Evolutionary conservation across 2,797 vertebrate species (phyloP).

Genomic region (Chrosomus eos): DNA sequence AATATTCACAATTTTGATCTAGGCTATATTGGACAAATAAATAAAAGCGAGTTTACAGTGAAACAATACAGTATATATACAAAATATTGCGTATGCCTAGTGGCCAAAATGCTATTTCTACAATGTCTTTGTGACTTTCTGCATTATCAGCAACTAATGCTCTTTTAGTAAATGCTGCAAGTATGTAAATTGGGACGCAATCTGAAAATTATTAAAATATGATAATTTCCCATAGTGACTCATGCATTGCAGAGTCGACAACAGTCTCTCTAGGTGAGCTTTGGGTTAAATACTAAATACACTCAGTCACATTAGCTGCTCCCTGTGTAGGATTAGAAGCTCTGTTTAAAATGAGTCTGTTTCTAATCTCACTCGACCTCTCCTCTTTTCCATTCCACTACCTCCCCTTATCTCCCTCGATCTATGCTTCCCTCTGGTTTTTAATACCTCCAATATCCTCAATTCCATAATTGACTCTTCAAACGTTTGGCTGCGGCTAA

Average conservation of each 20-base stretch:
- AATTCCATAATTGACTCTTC: slow-evolving; percentile 40
- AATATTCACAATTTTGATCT: background rate
- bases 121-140: background rate
- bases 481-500: slow-evolving; percentile 20
- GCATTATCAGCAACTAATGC: background rate
- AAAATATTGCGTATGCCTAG: too few relatives aligned
- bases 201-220: background rate
- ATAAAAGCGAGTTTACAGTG: too few relatives aligned
- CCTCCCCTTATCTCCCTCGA: slow-evolving; percentile 14
- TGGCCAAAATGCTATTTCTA: background rate
- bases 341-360: slow-evolving; percentile 19
- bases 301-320: background rate
- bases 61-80: too few relatives aligned
- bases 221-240: background rate
- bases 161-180: background rate
- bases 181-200: background rate
- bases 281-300: background rate
- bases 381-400: slow-evolving; percentile 29
- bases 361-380: slow-evolving; percentile 39
- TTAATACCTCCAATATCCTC: slow-evolving; percentile 39
- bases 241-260: background rate
- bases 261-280: background rate
- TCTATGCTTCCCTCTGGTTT: slow-evolving; percentile 34
- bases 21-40: background rate
- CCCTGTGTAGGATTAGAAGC: background rate